Base-by-base conservation (phyloP, 2,113 vertebrate species). In the Zingel zingel region DNA sequence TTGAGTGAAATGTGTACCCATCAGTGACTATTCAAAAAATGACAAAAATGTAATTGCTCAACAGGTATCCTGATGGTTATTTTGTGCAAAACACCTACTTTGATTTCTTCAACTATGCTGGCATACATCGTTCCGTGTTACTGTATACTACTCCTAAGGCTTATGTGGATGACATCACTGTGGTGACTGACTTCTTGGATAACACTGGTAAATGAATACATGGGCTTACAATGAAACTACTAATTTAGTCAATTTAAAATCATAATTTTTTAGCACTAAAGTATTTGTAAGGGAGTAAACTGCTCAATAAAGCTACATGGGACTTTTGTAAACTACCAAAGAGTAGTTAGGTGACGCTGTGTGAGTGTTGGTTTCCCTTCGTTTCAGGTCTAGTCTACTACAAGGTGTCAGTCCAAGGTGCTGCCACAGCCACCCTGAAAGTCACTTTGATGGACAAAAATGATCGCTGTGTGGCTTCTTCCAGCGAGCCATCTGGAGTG, bases 81-180 rank as follows among this genome's bases (percentile, higher is more conserved):
- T 99, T 99, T 93, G 88, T 99, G 74, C 98, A 99, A 93, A 91
- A 96, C 85, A 97, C 0, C 65, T 65, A 45, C 79, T 99, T 99
- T 88, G 98, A 99, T 95, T 99, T 99, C 95, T 99, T 99, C 92
- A 99, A 99, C 94, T 99, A 99, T 0, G 98, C 97, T 56, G 98
- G 98, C 47, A 95, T 99, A 58, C 98, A 99, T 64, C 98, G 98
- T 0, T 90, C 98, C 0, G 98, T 99, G 3, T 64, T 97, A 36
- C 92, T 99, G 23, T 99, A 99, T 67, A 98, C 97, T 3, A 99
- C 97, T 0, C 98, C 98, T 1, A 81, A 90, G 57, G 87, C 83
- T 2, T 97, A 98, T 82, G 96, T 99, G 5, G 97, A 98, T 33
- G 98, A 99, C 90, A 96, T 99, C 93, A 96, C 96, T 0, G 92